Evolutionary conservation across 2,888 invertebrate species (phyloP).

Genomic region (Stomorhina lunata): DNA sequence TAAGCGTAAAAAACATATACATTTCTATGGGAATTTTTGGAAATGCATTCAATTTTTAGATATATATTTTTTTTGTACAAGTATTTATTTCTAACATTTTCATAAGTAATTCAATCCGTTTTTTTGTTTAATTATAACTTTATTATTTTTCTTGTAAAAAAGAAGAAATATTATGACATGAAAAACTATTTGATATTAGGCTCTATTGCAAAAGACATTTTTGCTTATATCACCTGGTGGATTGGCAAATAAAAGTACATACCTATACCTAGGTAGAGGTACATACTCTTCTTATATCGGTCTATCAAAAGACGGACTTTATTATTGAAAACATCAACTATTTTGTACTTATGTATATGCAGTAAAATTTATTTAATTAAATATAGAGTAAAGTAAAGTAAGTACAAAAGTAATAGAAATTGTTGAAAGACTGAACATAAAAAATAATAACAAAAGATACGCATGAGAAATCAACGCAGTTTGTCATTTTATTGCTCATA

Average conservation of each 20-base stretch:
- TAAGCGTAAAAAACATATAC: background rate
- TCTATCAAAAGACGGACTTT: too few species aligned
- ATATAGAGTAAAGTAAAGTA: slow-evolving; percentile 12
- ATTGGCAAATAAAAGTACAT: too few species aligned
- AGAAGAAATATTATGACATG: background rate
- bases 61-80: background rate
- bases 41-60: background rate
- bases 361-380: slow-evolving; percentile 29
- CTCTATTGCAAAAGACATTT: too few species aligned
- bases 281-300: too few species aligned
- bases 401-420: slow-evolving; percentile 11
- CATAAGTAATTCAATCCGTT: background rate
- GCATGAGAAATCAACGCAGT: slow-evolving; percentile 38
- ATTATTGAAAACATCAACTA: too few species aligned
- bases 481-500: background rate
- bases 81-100: background rate
- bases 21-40: background rate
- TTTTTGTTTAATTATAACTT: background rate
- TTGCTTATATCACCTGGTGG: background rate
- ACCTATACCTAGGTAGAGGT: too few species aligned
- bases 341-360: slow-evolving; percentile 1
- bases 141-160: background rate
- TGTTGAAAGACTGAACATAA: background rate
- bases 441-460: slow-evolving; percentile 17
- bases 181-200: background rate